Evolutionary conservation across 2,113 vertebrate species (phyloP).

Genomic region (Grammomys surdaster): DNA sequence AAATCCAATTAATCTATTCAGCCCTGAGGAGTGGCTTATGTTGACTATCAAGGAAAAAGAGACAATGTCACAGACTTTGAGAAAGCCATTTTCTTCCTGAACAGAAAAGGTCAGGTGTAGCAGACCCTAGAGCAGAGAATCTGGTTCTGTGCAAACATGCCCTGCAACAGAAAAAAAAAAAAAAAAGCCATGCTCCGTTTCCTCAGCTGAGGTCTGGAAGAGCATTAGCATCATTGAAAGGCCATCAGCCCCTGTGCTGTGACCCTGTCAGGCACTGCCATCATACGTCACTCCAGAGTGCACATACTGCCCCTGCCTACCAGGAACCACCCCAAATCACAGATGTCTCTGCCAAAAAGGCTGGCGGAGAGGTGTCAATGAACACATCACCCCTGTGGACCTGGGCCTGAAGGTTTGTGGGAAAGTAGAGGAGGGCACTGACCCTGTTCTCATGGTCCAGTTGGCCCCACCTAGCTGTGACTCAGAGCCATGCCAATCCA

Average conservation of each 20-base stretch:
- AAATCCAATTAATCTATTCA: neutral
- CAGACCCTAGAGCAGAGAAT: too few relatives aligned
- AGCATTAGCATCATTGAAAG: neutral
- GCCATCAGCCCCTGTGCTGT: slow-evolving; percentile 53
- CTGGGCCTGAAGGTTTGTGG: neutral
- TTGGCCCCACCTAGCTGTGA: neutral
- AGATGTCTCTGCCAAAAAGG: neutral
- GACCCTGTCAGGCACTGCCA: slow-evolving; percentile 9
- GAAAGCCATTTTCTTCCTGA: neutral
- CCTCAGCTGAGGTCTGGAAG: slow-evolving; percentile 22
- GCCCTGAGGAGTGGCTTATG: neutral
- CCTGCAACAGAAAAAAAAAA: neutral
- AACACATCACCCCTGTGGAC: too few relatives aligned
- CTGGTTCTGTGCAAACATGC: fast-evolving
- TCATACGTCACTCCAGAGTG: neutral
- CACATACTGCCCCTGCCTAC: fast-evolving
- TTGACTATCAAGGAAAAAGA: neutral
- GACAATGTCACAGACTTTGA: neutral
- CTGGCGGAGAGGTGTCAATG: neutral
- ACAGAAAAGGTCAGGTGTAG: fast-evolving
- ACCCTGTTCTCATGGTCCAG: neutral
- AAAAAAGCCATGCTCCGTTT: neutral
- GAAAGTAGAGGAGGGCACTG: too few relatives aligned
- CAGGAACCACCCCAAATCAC: neutral
- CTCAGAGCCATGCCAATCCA: neutral